These are phyloP conservation scores for Drosophila limbata DNA, from an alignment of 2,888 invertebrate genomes.

Conservation along the genomic window DNA sequence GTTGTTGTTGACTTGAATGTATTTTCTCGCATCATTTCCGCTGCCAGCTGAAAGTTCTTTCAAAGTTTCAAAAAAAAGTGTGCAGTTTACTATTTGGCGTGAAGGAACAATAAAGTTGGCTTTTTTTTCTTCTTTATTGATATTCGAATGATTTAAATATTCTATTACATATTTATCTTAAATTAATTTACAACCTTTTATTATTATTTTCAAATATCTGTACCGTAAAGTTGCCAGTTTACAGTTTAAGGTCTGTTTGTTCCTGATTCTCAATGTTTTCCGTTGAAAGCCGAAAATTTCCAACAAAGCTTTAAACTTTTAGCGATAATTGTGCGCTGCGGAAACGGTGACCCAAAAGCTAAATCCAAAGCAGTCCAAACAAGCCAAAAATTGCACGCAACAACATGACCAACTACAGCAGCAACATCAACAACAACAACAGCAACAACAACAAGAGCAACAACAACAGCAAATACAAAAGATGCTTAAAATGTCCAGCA, in stretches of 20 bases:
- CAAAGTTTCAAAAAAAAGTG: background rate
- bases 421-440: conserved; percentile 22
- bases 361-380: conserved; percentile 38
- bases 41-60: conserved; percentile 31
- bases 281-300: conserved; percentile 11
- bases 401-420: conserved; percentile 39
- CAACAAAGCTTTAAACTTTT: conserved; percentile 30
- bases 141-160: background rate
- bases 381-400: conserved; percentile 57
- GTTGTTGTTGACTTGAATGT: conserved; percentile 33
- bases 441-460: conserved; percentile 19
- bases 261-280: conserved; percentile 2
- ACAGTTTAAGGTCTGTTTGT: background rate
- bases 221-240: background rate
- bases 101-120: conserved; percentile 4
- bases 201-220: background rate
- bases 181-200: background rate
- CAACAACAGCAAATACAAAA: conserved; percentile 26
- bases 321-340: conserved; percentile 21
- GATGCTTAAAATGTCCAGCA: conserved; percentile 54
- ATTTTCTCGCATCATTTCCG: conserved; percentile 53
- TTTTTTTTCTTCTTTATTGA: background rate
- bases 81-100: conserved; percentile 21
- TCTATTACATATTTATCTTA: background rate
- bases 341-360: conserved; percentile 22